Conservation (phyloP, 2,113 vertebrate genomes). For the Propithecus coquereli region DNA sequence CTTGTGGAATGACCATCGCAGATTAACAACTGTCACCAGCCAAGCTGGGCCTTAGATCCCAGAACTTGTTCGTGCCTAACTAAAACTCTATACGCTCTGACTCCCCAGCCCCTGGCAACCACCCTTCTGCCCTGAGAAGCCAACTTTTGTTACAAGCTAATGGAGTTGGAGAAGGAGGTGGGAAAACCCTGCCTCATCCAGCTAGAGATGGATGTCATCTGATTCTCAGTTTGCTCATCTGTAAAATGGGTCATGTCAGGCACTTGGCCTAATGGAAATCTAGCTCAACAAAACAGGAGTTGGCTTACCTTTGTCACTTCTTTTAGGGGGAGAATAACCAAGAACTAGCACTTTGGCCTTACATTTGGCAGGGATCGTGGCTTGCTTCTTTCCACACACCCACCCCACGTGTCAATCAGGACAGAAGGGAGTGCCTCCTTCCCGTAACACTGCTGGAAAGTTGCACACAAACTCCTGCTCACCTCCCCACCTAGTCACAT, state of each 20-base stretch:
- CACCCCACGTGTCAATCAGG: background rate
- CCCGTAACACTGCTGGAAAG: background rate
- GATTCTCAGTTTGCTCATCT: background rate
- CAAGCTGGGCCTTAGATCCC: too few species aligned
- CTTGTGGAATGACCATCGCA: background rate
- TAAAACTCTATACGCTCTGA: background rate
- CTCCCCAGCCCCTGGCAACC: background rate
- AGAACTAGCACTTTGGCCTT: background rate
- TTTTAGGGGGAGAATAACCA: background rate
- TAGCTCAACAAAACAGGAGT: background rate
- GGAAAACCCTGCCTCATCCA: background rate
- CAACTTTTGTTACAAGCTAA: background rate
- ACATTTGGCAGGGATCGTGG: background rate
- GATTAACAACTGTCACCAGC: accelerated
- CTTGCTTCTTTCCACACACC: background rate
- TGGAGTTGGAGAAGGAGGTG: background rate
- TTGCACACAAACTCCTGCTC: accelerated
- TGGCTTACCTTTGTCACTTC: background rate
- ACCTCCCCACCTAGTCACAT: background rate
- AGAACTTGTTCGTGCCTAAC: too few species aligned
- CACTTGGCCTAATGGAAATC: background rate
- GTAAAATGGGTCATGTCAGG: background rate
- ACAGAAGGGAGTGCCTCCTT: background rate
- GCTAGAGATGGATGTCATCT: background rate
- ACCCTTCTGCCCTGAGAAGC: background rate